Evolutionary conservation across 1,140 invertebrate genomes (phyloP), one percentile per base, ranked within the genome.

Genomic region (Drosophila sulfurigaster): DNA sequence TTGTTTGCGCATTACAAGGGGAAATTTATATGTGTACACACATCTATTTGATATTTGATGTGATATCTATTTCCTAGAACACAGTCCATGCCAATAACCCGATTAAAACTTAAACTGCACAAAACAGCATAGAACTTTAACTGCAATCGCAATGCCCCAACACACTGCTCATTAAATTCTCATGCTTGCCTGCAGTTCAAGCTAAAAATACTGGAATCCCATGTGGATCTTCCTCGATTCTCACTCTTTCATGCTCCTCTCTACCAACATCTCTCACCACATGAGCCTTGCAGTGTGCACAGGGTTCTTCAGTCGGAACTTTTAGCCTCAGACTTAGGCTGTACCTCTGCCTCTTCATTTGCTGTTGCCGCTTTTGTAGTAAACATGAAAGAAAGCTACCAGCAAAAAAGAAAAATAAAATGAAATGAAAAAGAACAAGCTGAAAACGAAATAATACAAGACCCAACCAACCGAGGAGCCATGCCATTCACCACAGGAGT

Each of bases 161-260:
- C 30, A 35, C 30, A 51, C 15, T 64, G 45, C 73, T 75, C 73
- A 75, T 75, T 75, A 75, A 75, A 75, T 75, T 75, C 52, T 70
- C 73, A 75, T 75, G 73, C 67, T 71, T 75, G 32, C 52, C 59
- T 64, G 73, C 57, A 52, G 52, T 58, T 58, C 15, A 30, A 32
- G 10, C 43, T 45, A 28, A 57, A 57, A 75, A 70, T 58, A 49
- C 51, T 30, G 52, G 20, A 65, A 25, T 66, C 51, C 15, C 59
- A 51, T 16, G 32, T 48, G 46, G 51, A 51, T 63, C 46, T 30
- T 5, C 5, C 51, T 52, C 30, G n/a, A 11, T 35, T 13, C 11
- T 11, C 10, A 30, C n/a, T 15, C 15, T 20, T 16, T 10, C 6
- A 20, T 13, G 13, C 16, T 48, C 7, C 7, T 48, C 54, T 41